These are phyloP conservation scores for Thereva unica DNA, from an alignment of 2,888 invertebrate genomes.

Conservation along the genomic window DNA sequence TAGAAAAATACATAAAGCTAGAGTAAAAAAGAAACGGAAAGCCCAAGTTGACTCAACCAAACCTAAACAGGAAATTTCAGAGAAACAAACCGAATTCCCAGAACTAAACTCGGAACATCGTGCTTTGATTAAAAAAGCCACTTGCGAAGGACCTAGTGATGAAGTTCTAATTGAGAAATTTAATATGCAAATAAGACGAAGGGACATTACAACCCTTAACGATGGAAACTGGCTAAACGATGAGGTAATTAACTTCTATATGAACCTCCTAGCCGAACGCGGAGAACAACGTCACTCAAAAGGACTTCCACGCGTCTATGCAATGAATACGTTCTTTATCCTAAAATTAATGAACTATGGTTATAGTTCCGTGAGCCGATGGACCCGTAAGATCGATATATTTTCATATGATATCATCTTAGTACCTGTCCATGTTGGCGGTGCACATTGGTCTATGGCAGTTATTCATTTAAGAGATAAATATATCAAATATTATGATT, in stretches of 20 bases:
- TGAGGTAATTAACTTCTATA: slow-evolving; percentile 94
- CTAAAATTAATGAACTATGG: slow-evolving; percentile 80
- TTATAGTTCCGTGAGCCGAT: slow-evolving; percentile 78
- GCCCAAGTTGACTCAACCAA: no score
- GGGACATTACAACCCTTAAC: slow-evolving; percentile 80
- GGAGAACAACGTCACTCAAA: slow-evolving; percentile 62
- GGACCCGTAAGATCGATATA: slow-evolving; percentile 85
- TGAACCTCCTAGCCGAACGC: slow-evolving; percentile 86
- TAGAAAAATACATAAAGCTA: no score
- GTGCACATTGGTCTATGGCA: slow-evolving; percentile 95
- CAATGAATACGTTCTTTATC: slow-evolving; percentile 96
- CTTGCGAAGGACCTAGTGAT: slow-evolving; percentile 64
- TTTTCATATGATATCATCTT: slow-evolving; percentile 84
- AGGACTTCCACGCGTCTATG: slow-evolving; percentile 75
- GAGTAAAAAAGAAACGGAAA: no score
- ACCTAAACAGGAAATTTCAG: no score
- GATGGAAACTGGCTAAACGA: slow-evolving; percentile 95
- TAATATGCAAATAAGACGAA: slow-evolving; percentile 68
- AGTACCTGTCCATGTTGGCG: slow-evolving; percentile 90
- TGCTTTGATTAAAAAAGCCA: slow-evolving; percentile 62
- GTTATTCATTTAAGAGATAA: no score
- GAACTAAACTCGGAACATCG: slow-evolving; percentile 71
- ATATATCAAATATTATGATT: no score
- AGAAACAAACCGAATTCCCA: slow-evolving; percentile 62
- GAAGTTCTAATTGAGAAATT: slow-evolving; percentile 62